Evolutionary conservation across 2,113 vertebrate species (phyloP).

Genomic region (Conger conger): DNA sequence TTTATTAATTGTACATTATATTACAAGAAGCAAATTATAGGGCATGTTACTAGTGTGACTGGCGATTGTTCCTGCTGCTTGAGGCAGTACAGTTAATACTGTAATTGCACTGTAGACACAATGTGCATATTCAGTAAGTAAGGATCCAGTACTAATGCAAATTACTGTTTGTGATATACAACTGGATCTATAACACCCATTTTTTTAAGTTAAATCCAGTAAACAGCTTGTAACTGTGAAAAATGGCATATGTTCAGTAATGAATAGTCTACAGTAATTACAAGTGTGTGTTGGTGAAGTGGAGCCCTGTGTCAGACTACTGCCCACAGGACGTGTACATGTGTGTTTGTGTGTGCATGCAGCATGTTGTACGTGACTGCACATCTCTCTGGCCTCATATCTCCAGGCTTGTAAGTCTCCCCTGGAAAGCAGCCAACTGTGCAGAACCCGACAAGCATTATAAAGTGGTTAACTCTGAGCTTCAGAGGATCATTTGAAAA

Average conservation of each 20-base stretch:
- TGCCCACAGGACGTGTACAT: not conserved
- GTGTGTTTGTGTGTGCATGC: not conserved
- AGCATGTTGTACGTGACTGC: not conserved
- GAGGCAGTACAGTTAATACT: not conserved
- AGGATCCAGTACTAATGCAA: not conserved
- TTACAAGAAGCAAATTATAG: not conserved
- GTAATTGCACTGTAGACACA: not conserved
- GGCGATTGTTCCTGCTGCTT: not conserved
- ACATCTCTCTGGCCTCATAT: not conserved
- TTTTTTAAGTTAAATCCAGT: not conserved
- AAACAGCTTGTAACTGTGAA: not conserved
- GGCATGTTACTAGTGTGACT: not conserved
- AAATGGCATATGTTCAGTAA: not conserved
- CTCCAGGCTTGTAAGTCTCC: not conserved
- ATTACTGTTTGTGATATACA: not conserved
- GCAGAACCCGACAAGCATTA: not conserved
- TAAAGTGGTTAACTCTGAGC: not conserved
- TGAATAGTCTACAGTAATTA: not conserved
- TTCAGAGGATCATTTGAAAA: not conserved
- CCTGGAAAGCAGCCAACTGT: slow-evolving; percentile 20
- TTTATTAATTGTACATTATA: not conserved
- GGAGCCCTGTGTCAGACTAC: not conserved
- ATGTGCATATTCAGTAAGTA: not conserved
- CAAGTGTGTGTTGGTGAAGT: not conserved
- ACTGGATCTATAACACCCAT: not conserved